These are phyloP conservation scores for Leptatherina wallacei DNA, from an alignment of 2,797 vertebrate genomes.

Conservation along the genomic window DNA sequence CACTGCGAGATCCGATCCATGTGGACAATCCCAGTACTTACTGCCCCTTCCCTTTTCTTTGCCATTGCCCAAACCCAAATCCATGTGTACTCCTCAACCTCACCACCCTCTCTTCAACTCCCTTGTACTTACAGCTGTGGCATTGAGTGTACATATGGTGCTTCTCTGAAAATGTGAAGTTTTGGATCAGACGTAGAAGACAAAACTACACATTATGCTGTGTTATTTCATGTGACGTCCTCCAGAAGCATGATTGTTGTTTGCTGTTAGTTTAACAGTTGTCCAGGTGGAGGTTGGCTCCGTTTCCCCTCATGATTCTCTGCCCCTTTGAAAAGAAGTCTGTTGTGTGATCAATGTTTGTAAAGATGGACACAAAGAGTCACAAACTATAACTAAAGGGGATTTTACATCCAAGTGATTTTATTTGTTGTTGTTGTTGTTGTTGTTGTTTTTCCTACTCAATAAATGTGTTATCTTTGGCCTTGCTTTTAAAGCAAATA, in stretches of 20 bases:
- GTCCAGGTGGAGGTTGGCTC: constrained; percentile 57
- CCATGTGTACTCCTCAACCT: constrained; percentile 58
- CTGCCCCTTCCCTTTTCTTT: constrained; percentile 34
- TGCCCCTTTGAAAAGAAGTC: constrained; percentile 39
- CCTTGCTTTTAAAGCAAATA: constrained; percentile 12
- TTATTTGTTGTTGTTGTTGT: constrained; percentile 2
- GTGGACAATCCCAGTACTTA: constrained; percentile 54
- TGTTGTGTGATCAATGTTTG: constrained; percentile 45
- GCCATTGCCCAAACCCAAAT: constrained; percentile 47
- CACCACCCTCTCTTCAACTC: constrained; percentile 63
- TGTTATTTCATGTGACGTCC: constrained; percentile 52
- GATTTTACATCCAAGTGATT: constrained; percentile 27
- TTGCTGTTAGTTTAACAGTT: constrained; percentile 50
- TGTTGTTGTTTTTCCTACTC: constrained; percentile 1
- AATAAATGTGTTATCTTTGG: constrained; percentile 36
- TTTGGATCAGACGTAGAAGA: constrained; percentile 47
- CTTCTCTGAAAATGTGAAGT: constrained; percentile 65
- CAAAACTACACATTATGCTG: constrained; percentile 66
- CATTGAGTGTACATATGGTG: constrained; percentile 59
- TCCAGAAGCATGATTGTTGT: constrained; percentile 51
- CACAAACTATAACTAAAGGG: constrained; percentile 23
- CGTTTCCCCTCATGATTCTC: constrained; percentile 57
- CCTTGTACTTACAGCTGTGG: constrained; percentile 62
- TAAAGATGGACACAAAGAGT: constrained; percentile 27
- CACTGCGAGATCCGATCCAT: constrained; percentile 41